phyloP scores from a whole-genome alignment of 2,888 invertebrate species.

The Eristalis intricaria region DNA sequence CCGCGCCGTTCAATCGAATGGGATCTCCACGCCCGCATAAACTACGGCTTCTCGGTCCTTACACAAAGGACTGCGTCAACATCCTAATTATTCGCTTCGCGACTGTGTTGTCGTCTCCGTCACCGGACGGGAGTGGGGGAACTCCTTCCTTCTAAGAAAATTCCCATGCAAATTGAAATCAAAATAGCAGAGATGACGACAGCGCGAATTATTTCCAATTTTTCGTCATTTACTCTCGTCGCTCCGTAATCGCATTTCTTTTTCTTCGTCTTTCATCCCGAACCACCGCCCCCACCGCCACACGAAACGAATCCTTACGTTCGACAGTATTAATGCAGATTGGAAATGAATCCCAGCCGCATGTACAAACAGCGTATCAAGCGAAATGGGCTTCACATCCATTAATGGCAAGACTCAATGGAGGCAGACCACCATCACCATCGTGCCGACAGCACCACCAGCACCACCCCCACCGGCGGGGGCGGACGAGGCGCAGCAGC shows the following conservation, averaged over 20 bases:
- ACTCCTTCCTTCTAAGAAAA: constrained; percentile 27
- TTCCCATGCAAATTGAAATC: constrained; percentile 59
- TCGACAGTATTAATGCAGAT: constrained; percentile 69
- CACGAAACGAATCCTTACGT: constrained; percentile 67
- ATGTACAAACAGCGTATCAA: constrained; percentile 51
- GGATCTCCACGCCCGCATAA: background rate
- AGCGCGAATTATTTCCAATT: constrained; percentile 70
- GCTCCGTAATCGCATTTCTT: background rate
- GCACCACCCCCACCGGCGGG: background rate
- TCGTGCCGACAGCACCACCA: background rate
- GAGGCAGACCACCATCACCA: constrained; percentile 13
- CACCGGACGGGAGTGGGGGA: background rate
- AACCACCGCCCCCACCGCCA: background rate
- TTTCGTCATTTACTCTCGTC: constrained; percentile 45
- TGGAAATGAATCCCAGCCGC: constrained; percentile 62
- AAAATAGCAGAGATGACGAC: constrained; percentile 67
- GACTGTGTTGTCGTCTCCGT: constrained; percentile 43
- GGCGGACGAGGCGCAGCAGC: background rate
- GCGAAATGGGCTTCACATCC: constrained; percentile 60
- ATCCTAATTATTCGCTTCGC: constrained; percentile 63
- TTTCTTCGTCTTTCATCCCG: background rate
- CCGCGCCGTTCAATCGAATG: background rate
- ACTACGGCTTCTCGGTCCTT: background rate
- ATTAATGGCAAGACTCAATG: constrained; percentile 55
- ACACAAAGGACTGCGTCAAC: constrained; percentile 47